Base-by-base conservation (phyloP, 2,113 vertebrate genomes). In the Phocoena sinus region DNA sequence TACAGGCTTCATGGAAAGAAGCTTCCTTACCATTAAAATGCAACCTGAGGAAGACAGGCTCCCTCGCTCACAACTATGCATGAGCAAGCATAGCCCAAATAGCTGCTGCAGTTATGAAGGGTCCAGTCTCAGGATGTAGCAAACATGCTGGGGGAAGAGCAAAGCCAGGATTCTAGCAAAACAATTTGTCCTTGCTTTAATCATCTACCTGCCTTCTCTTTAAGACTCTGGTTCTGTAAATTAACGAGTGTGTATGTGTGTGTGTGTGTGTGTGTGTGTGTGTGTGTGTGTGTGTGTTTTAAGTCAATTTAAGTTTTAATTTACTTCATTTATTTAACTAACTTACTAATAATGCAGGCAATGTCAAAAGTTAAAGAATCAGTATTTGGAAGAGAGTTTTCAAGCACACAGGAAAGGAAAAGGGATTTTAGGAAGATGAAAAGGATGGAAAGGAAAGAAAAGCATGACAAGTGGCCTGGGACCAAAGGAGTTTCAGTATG, bases 121-220 rank as follows among this genome's bases (percentile, higher is more conserved):
- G 26, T 53, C 28, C 21, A 73, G 38, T 28, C 14, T 60, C 1
- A 71, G 25, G 15, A 8, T 56, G 23, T 3, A 56, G n/a, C 28
- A 56, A 33, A 62, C 28, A 53, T 2, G 1, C 0, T 5, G 4
- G 1, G 5, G 26, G 5, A 5, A 23, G n/a, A 53, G 62, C 62
- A 70, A 81, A 85, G 1, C 14, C 10, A 23, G 41, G 20, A 36
- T 73, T 60, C 47, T 11, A 62, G 25, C 56, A 83, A 91, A 77
- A 74, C 9, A 17, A 8, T 33, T 4, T 94, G 3, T 62, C n/a
- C 23, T 67, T 91, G 47, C 1, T 28, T 74, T 26, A 38, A 15
- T 44, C 10, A 62, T 25, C n/a, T 50, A 62, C 6, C 28, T 74
- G 15, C 8, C 9, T 77, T 53, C 3, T 68, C 8, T 60, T 91